Evolutionary conservation across 2,113 vertebrate species (phyloP).

Genomic region (Garra rufa): DNA sequence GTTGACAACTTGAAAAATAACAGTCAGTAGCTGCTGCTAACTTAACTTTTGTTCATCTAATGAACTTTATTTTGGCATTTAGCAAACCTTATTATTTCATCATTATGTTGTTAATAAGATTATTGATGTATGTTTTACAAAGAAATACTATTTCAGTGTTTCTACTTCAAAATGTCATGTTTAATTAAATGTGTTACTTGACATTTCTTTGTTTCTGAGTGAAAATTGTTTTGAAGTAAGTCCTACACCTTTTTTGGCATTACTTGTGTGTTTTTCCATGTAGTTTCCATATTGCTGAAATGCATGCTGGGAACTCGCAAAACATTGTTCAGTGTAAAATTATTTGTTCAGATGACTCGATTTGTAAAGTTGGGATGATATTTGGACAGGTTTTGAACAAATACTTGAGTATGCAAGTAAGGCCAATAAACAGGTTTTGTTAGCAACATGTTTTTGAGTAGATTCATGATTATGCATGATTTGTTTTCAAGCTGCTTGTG

Average conservation of each 20-base stretch:
- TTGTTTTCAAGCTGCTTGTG: too few relatives aligned
- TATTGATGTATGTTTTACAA: too few relatives aligned
- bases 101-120: too few relatives aligned
- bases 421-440: too few relatives aligned
- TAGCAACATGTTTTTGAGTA: too few relatives aligned
- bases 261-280: too few relatives aligned
- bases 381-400: background rate
- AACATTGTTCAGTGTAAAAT: background rate
- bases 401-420: too few relatives aligned
- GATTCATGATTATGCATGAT: too few relatives aligned
- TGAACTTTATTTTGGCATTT: background rate
- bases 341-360: background rate
- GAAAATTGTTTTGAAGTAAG: too few relatives aligned
- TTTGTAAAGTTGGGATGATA: background rate
- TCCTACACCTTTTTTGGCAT: too few relatives aligned
- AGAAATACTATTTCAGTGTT: background rate
- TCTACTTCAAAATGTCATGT: background rate
- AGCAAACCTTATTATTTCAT: background rate
- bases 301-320: background rate
- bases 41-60: background rate
- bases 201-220: too few relatives aligned
- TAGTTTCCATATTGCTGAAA: background rate
- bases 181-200: background rate
- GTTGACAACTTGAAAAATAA: background rate
- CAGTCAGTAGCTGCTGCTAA: too few relatives aligned